Conservation (phyloP, 2,113 vertebrate genomes). For the Xenotilapia flavipinnis region DNA sequence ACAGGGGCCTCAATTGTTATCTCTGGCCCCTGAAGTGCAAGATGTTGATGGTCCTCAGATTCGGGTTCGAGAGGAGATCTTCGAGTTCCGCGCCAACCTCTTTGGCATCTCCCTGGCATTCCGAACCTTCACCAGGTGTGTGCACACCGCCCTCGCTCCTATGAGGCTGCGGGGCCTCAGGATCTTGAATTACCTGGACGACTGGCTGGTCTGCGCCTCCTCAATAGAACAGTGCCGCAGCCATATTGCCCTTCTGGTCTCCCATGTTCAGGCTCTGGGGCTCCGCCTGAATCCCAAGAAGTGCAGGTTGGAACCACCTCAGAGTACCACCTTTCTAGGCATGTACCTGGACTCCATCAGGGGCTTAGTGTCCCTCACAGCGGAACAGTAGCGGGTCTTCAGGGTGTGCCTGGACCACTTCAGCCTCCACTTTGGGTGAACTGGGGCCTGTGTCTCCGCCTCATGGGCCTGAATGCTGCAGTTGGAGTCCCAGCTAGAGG, state of each 20-base stretch:
- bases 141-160: accelerated
- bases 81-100: accelerated
- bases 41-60: neutral
- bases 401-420: neutral
- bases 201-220: neutral
- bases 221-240: neutral
- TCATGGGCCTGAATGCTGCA: accelerated
- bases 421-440: neutral
- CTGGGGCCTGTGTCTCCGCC: accelerated
- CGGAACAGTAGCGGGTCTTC: accelerated
- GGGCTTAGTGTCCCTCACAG: neutral
- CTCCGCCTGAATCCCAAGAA: accelerated
- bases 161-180: accelerated
- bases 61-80: accelerated
- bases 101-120: neutral
- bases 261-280: neutral
- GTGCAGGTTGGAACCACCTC: neutral
- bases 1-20: neutral
- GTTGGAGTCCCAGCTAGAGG: accelerated
- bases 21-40: neutral
- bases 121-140: accelerated
- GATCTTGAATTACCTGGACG: accelerated
- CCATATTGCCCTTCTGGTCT: neutral
- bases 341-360: accelerated
- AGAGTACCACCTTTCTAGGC: accelerated